Evolutionary conservation across 2,797 vertebrate species (phyloP).

Genomic region (Acrossocheilus fasciatus): DNA sequence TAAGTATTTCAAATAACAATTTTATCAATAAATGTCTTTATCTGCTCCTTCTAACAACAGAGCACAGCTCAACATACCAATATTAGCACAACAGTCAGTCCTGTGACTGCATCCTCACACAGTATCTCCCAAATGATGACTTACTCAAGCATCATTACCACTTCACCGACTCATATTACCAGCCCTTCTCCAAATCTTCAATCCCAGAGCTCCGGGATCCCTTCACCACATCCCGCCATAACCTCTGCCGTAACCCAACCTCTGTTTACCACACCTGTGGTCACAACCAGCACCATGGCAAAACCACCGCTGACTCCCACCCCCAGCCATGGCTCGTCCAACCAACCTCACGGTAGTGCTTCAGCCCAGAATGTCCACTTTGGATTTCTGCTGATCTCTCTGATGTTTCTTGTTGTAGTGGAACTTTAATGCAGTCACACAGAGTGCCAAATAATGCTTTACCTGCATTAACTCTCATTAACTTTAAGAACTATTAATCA

Average conservation of each 20-base stretch:
- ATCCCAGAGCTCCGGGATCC: not conserved
- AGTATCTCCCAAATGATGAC: not conserved
- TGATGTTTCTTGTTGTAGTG: slow-evolving; percentile 1
- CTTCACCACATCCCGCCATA: not conserved
- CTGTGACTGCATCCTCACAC: not conserved
- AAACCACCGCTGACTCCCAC: not conserved
- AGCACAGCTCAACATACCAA: not conserved
- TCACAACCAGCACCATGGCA: not conserved
- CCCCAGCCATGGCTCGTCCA: not conserved
- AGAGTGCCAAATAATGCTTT: not conserved
- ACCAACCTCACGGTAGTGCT: not conserved
- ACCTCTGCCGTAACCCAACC: not conserved
- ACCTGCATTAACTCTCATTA: not conserved
- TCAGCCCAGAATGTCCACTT: not conserved
- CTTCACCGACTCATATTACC: not conserved
- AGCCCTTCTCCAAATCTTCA: not conserved
- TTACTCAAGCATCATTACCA: not conserved
- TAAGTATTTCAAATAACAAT: not conserved
- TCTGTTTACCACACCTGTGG: not conserved
- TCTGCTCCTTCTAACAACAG: not conserved
- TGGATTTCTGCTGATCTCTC: not conserved
- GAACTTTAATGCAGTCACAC: not conserved
- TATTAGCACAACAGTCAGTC: not conserved
- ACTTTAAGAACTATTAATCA: not conserved
- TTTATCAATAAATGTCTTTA: not conserved